Evolutionary conservation across 1,140 invertebrate genomes (phyloP).

Genomic region (Physella acuta): DNA sequence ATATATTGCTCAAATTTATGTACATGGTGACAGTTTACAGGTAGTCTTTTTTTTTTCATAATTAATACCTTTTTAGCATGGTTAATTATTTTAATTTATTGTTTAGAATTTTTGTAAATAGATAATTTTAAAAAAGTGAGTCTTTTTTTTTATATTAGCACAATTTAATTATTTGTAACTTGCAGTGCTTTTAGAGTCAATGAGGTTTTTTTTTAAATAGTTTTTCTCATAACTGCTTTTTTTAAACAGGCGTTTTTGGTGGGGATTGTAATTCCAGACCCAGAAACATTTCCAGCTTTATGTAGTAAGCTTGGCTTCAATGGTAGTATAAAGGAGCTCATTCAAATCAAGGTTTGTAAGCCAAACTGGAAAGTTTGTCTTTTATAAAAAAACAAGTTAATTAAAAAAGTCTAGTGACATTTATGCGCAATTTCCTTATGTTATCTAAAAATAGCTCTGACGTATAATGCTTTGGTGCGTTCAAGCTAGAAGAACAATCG

Average conservation of each 20-base stretch:
- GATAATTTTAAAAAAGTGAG: not conserved
- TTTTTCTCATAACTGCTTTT: not conserved
- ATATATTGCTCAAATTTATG: conserved; percentile 93
- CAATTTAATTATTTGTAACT: not conserved
- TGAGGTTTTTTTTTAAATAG: not conserved
- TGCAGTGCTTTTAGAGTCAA: not conserved
- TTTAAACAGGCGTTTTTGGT: conserved; percentile 81
- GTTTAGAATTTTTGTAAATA: not conserved
- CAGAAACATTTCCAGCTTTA: conserved; percentile 88
- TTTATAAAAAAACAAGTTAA: too few species aligned
- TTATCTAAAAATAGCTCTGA: too few species aligned
- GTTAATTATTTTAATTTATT: not conserved
- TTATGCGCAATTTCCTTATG: too few species aligned
- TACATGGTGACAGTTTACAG: conserved; percentile 95
- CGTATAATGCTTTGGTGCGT: too few species aligned
- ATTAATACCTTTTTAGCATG: too few species aligned
- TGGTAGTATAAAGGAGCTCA: not conserved
- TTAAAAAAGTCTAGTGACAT: too few species aligned
- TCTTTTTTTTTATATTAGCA: not conserved
- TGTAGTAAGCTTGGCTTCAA: conserved; percentile 58
- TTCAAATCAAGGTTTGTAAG: too few species aligned
- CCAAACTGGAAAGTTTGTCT: too few species aligned
- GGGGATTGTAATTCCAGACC: conserved; percentile 91
- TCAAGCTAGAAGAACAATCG: too few species aligned
- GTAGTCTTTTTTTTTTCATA: conserved; percentile 29